Percentiles rank a stretch among this genome's conserved stretches.
Evolutionary conservation across 2,888 invertebrate genomes (phyloP).

Genomic region (Caenorhabditis auriculariae): DNA sequence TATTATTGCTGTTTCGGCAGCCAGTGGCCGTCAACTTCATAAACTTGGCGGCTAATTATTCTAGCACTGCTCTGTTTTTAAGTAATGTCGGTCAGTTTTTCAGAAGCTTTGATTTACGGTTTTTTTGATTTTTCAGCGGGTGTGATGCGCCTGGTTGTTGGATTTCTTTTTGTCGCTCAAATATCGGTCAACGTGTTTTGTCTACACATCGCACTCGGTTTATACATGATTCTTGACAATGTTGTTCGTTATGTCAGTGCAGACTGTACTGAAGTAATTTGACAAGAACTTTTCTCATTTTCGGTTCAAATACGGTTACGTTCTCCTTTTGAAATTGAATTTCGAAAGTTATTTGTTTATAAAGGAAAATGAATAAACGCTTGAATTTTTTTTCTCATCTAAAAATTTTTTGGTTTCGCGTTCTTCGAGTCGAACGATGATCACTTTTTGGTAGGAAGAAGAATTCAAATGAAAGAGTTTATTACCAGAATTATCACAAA

Average conservation of each 20-base stretch:
- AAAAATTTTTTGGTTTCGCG: too few species aligned
- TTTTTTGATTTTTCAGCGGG: constrained; percentile 3
- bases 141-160: constrained; percentile 6
- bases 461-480: too few species aligned
- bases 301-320: not conserved
- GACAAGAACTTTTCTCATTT: not conserved
- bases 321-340: too few species aligned
- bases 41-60: not conserved
- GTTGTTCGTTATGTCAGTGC: constrained; percentile 21
- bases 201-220: constrained; percentile 14
- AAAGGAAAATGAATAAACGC: too few species aligned
- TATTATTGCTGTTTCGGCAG: constrained; percentile 2
- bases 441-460: too few species aligned
- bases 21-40: not conserved
- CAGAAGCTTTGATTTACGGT: too few species aligned
- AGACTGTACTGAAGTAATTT: constrained; percentile 26
- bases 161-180: constrained; percentile 10
- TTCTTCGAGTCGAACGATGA: too few species aligned
- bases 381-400: too few species aligned
- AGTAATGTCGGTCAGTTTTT: not conserved
- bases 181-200: constrained; percentile 16
- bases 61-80: not conserved
- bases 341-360: too few species aligned
- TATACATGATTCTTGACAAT: constrained; percentile 19
- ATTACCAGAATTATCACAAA: too few species aligned